Conservation (phyloP, 2,113 vertebrate species). For the Neotragus moschatus region DNA sequence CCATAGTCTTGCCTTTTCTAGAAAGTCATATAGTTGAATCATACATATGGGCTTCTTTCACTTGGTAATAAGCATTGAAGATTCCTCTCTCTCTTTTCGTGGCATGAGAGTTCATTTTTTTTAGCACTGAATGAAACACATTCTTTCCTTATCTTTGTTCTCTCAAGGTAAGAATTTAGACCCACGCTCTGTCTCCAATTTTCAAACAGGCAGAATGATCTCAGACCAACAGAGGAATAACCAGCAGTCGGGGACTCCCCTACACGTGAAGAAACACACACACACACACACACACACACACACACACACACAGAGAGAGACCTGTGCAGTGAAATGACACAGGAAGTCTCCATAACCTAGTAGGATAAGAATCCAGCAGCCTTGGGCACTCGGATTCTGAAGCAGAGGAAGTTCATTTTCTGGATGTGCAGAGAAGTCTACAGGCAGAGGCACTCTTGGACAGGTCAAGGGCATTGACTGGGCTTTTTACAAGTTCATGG, state of each 20-base stretch:
- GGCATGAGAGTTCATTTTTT: neutral
- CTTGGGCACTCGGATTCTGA: neutral
- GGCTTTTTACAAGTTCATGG: neutral
- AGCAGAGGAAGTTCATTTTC: neutral
- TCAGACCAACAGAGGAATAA: neutral
- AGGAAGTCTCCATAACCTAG: neutral
- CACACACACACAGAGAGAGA: neutral
- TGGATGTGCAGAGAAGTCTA: accelerated
- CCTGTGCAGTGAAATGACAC: neutral
- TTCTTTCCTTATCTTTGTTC: neutral
- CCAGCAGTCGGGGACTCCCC: too few relatives aligned
- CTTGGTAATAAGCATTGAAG: neutral
- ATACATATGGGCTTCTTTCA: neutral
- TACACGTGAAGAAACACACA: neutral
- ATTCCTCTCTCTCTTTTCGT: neutral
- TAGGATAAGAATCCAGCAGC: neutral
- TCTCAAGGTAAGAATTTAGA: neutral
- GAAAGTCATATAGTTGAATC: neutral
- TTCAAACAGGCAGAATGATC: neutral
- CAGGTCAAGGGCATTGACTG: neutral
- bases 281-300: neutral
- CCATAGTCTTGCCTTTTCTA: neutral
- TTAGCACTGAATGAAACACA: neutral
- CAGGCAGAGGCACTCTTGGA: neutral
- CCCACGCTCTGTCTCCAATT: neutral